These are phyloP conservation scores for Taeniopygia guttata DNA, from an alignment of 2,797 vertebrate species.

Conservation along the genomic window DNA sequence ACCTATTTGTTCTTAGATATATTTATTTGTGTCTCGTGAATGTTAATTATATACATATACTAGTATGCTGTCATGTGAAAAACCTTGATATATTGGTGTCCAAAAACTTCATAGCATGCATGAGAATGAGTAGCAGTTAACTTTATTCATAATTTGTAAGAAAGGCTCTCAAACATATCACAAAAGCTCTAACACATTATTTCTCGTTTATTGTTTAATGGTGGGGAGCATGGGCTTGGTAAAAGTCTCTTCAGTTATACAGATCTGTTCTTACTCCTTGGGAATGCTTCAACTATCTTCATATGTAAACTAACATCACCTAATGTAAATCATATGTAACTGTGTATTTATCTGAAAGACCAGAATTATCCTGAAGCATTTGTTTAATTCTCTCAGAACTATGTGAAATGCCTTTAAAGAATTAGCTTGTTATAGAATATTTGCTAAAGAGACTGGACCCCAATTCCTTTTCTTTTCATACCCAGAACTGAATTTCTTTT, in stretches of 20 bases:
- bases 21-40: background rate
- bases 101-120: background rate
- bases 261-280: background rate
- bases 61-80: background rate
- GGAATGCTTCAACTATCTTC: background rate
- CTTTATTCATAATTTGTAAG: background rate
- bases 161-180: background rate
- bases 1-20: background rate
- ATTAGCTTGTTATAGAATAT: conserved; percentile 42
- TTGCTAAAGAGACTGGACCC: conserved; percentile 50
- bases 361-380: conserved; percentile 3
- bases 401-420: conserved; percentile 37
- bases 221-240: background rate
- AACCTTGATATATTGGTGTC: background rate
- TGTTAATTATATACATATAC: background rate
- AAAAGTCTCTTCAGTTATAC: background rate
- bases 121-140: background rate
- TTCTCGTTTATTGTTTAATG: background rate
- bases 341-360: conserved; percentile 5
- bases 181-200: background rate
- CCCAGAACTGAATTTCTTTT: background rate
- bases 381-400: conserved; percentile 40
- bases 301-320: background rate
- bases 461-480: conserved; percentile 39
- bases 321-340: conserved; percentile 1